Percentiles rank a stretch among this genome's conserved stretches.
phyloP scores from a whole-genome alignment of 1,140 invertebrate genomes.

The Atopsyche davidsoni region DNA sequence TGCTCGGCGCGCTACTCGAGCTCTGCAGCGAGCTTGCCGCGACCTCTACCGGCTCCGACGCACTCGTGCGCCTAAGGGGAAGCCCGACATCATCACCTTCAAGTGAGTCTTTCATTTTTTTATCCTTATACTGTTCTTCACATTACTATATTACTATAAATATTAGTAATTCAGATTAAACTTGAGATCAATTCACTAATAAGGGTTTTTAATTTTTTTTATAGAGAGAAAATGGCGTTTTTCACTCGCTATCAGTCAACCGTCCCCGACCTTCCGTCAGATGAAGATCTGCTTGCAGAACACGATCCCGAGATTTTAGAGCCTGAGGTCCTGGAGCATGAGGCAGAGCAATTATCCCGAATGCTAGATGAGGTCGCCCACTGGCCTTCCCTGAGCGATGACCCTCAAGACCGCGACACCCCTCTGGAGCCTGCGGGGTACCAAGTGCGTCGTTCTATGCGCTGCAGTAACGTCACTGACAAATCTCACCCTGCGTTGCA shows the following conservation, averaged over 20 bases:
- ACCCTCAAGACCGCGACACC: neutral
- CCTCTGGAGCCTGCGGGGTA: conserved; percentile 31
- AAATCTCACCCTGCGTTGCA: no score
- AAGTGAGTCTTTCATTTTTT: conserved; percentile 64
- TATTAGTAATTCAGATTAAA: neutral
- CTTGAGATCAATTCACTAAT: no score
- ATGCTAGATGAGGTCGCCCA: neutral
- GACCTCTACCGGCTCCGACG: conserved; percentile 86
- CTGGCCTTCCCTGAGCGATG: neutral
- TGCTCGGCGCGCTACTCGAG: conserved; percentile 71
- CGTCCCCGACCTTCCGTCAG: conserved; percentile 68
- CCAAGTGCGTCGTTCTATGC: conserved; percentile 34
- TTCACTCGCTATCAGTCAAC: conserved; percentile 76
- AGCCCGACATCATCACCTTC: conserved; percentile 87
- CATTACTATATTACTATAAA: no score
- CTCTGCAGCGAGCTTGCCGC: conserved; percentile 78
- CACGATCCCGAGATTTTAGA: conserved; percentile 19
- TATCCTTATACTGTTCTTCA: neutral
- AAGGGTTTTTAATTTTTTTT: conserved; percentile 36
- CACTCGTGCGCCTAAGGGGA: conserved; percentile 79
- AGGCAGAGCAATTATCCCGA: neutral
- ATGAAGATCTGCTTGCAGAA: conserved; percentile 44
- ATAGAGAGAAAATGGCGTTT: conserved; percentile 92
- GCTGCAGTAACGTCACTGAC: conserved; percentile 25
- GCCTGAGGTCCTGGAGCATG: neutral